Evolutionary conservation across 2,888 invertebrate species (phyloP).

Genomic region (Disparrhopalites patrizii): DNA sequence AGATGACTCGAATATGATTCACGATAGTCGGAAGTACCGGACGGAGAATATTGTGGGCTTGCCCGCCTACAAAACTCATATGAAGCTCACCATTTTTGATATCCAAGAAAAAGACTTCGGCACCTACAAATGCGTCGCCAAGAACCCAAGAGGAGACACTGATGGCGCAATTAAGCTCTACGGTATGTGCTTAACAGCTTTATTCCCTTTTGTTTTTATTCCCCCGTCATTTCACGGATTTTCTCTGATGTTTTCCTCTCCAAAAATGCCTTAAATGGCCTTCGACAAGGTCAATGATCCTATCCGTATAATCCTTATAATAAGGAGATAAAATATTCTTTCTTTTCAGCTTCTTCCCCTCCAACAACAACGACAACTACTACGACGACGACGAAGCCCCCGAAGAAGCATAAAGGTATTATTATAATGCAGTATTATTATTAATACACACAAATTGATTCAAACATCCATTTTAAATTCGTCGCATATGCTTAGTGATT

Average conservation of each 20-base stretch:
- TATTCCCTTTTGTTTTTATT: too few relatives aligned
- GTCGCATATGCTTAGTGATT: too few relatives aligned
- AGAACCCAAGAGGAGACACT: conserved; percentile 82
- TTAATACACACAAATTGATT: too few relatives aligned
- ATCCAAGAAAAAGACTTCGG: conserved; percentile 74
- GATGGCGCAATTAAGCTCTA: conserved; percentile 84
- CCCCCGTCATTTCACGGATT: too few relatives aligned
- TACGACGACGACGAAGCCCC: conserved; percentile 59
- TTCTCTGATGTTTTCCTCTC: too few relatives aligned
- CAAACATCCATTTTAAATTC: too few relatives aligned
- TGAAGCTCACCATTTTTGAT: conserved; percentile 75
- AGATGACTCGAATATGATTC: conserved; percentile 83
- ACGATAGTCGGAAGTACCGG: conserved; percentile 75
- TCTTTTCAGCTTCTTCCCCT: conserved; percentile 66
- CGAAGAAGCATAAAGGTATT: conserved; percentile 48
- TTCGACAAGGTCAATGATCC: too few relatives aligned
- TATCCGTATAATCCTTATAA: too few relatives aligned
- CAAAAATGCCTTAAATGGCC: too few relatives aligned
- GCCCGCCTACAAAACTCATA: conserved; percentile 79
- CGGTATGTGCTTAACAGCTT: conserved; percentile 78
- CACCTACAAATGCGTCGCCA: conserved; percentile 60
- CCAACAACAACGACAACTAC: conserved; percentile 76
- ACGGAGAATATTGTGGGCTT: conserved; percentile 60
- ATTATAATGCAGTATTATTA: too few relatives aligned
- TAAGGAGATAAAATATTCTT: not conserved